Percentiles rank a stretch among this genome's conserved stretches.
Evolutionary conservation across 2,888 invertebrate species (phyloP).

Genomic region (Emmelina monodactyla): DNA sequence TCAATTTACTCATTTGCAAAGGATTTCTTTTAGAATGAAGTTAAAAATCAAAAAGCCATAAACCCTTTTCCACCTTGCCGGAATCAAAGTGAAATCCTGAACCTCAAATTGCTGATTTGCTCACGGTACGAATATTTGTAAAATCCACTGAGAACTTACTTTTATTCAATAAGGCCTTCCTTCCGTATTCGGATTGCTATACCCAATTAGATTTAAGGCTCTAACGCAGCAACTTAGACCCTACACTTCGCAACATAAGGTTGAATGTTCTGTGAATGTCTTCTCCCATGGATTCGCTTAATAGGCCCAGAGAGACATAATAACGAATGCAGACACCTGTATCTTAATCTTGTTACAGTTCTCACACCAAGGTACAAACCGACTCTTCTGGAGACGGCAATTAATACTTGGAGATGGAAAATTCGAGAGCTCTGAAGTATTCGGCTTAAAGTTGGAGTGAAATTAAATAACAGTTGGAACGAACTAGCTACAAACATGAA

Average conservation of each 20-base stretch:
- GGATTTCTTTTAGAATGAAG: too few relatives aligned
- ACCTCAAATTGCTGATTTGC: background rate
- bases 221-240: background rate
- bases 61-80: background rate
- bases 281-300: conserved; percentile 13
- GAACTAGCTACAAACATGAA: too few relatives aligned
- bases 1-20: too few relatives aligned
- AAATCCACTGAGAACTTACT: background rate
- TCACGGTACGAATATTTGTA: background rate
- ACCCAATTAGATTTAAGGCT: background rate
- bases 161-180: background rate
- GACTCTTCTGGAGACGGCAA: too few relatives aligned
- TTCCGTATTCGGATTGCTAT: background rate
- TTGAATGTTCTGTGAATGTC: background rate
- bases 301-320: conserved; percentile 22
- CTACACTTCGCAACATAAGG: background rate
- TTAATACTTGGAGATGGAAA: too few relatives aligned
- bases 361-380: too few relatives aligned
- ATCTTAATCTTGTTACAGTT: conserved; percentile 20
- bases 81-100: background rate
- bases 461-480: too few relatives aligned
- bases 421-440: too few relatives aligned
- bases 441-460: too few relatives aligned
- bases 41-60: too few relatives aligned
- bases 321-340: conserved; percentile 46